These are phyloP conservation scores for Lytechinus pictus DNA, from an alignment of 35 echinoderm and acorn worm genomes.

Conservation along the genomic window DNA sequence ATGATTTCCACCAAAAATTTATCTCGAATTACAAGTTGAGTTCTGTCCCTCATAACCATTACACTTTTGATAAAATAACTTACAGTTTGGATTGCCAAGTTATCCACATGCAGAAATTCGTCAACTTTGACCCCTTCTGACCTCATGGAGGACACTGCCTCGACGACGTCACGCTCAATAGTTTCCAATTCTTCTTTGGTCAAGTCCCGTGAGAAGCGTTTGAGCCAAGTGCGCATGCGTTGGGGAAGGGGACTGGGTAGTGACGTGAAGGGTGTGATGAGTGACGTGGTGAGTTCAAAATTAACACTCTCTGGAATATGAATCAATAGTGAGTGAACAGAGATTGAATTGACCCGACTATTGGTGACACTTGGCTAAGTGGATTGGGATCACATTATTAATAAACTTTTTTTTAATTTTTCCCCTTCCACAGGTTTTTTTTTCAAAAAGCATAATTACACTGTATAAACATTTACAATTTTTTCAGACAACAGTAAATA, in stretches of 20 bases:
- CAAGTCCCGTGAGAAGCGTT: not conserved
- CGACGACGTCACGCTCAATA: conserved; percentile 18
- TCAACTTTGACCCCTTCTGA: not conserved
- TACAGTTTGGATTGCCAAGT: not conserved
- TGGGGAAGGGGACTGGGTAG: conserved; percentile 4
- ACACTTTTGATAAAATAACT: not conserved
- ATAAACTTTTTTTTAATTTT: too few species aligned
- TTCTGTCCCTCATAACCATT: too few species aligned
- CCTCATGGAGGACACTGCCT: not conserved
- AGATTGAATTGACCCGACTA: too few species aligned
- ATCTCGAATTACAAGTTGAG: too few species aligned
- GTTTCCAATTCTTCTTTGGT: not conserved
- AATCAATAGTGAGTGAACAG: too few species aligned
- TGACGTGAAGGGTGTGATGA: conserved; percentile 15
- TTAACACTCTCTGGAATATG: conserved; percentile 7
- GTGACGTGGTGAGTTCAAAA: not conserved
- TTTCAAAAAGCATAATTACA: too few species aligned
- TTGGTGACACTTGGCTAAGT: too few species aligned
- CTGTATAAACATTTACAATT: too few species aligned
- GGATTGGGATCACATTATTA: too few species aligned
- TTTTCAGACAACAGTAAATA: too few species aligned
- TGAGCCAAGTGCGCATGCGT: conserved; percentile 10
- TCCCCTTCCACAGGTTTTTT: too few species aligned
- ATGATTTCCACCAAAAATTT: too few species aligned
- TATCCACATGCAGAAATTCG: conserved; percentile 12